A percentile compares a stretch with the other conserved stretches of the same genome.
Evolutionary conservation across 2,888 invertebrate species (phyloP).

Genomic region (Deilephila elpenor): DNA sequence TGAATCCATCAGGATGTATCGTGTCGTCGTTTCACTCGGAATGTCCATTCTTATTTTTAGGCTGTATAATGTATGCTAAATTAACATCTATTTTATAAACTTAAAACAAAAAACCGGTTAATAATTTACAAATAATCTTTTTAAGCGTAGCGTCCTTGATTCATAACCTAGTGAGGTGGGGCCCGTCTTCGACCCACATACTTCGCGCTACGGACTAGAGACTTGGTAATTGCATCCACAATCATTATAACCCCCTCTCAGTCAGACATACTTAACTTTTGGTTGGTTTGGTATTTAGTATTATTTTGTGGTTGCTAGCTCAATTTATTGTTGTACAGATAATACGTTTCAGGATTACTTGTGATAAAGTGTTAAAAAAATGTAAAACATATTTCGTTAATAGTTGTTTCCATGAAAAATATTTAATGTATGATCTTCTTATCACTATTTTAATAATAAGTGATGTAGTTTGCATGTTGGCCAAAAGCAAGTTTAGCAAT

Average conservation of each 20-base stretch:
- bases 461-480: no score
- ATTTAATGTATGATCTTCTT: no score
- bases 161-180: constrained; percentile 57
- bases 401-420: no score
- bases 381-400: no score
- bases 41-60: not conserved
- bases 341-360: not conserved
- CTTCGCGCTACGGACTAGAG: constrained; percentile 51
- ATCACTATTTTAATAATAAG: no score
- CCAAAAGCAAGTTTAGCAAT: no score
- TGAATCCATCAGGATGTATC: no score
- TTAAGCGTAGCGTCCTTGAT: constrained; percentile 57
- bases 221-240: constrained; percentile 52
- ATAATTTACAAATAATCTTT: constrained; percentile 9
- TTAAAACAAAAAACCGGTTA: not conserved
- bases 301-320: not conserved
- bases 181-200: constrained; percentile 64
- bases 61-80: not conserved
- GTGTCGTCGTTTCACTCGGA: no score
- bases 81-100: not conserved
- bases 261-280: constrained; percentile 5
- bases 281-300: not conserved
- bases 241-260: constrained; percentile 46
- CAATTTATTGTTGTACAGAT: not conserved
- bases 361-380: no score